Conservation (phyloP, 2,113 vertebrate genomes). For the rabbit (Oryctolagus cuniculus) region mOryCun1.1 NC_091449.1:54697001-54697500, state of each 20-base stretch:
- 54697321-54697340: slow-evolving; percentile 32
- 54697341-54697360: background rate
- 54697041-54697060: no score
- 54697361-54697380: background rate
- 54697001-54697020: no score
- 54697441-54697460: no score
- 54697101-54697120: no score
- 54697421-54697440: no score
- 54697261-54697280: slow-evolving; percentile 36
- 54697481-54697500: no score
- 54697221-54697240: background rate
- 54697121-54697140: background rate
- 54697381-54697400: no score
- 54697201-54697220: slow-evolving; percentile 8
- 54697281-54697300: background rate
- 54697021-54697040: no score
- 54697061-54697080: no score
- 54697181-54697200: background rate
- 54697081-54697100: no score
- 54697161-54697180: background rate
- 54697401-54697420: no score
- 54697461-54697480: no score
- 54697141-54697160: background rate
- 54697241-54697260: background rate
- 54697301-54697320: background rate